phyloP scores from a whole-genome alignment of 2,113 vertebrate species.

The Boulengeromyrus knoepffleri region DNA sequence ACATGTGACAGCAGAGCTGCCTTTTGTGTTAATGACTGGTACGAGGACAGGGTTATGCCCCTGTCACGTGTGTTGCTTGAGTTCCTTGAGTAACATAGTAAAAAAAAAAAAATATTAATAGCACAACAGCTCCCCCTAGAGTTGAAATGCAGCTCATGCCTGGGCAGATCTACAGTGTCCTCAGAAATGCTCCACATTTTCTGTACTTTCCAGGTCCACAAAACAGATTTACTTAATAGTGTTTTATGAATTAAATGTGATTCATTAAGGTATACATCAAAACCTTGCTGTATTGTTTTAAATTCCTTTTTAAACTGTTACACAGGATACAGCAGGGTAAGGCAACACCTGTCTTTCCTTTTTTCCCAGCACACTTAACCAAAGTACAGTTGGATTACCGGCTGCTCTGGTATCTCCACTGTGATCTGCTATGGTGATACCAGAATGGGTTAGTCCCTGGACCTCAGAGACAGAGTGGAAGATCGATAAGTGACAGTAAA shows the following conservation, averaged over 20 bases:
- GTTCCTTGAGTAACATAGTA: neutral
- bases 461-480: neutral
- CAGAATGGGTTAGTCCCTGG: neutral
- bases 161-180: neutral
- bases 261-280: neutral
- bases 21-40: neutral
- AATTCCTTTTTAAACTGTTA: neutral
- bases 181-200: neutral
- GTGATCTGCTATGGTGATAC: neutral
- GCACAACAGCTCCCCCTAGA: conserved; percentile 41
- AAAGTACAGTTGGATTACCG: neutral
- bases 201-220: neutral
- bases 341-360: neutral
- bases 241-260: neutral
- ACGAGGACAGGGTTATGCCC: neutral
- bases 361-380: neutral
- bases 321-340: neutral
- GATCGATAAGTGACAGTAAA: conserved; percentile 25
- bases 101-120: neutral
- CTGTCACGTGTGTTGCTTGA: neutral
- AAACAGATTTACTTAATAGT: neutral
- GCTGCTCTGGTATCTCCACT: neutral
- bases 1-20: neutral
- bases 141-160: conserved; percentile 13
- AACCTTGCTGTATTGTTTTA: neutral